Conservation (phyloP, 2,797 vertebrate genomes). For the Platyrinchus mystaceus region DNA sequence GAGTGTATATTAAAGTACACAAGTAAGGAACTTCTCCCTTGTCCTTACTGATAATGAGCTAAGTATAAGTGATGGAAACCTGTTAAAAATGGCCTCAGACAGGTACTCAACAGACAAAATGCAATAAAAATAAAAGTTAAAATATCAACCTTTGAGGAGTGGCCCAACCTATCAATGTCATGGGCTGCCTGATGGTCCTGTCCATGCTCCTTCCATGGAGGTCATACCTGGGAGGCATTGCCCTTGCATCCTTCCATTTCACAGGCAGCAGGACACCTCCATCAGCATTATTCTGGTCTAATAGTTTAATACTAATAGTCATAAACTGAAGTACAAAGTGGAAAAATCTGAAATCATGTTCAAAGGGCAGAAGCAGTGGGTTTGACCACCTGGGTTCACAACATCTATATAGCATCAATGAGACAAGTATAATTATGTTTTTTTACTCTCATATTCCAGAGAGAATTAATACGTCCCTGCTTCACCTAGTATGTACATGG, state of each 20-base stretch:
- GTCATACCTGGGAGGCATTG: background rate
- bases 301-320: too few relatives aligned
- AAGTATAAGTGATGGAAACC: background rate
- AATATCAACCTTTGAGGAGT: conserved; percentile 19
- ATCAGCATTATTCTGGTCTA: background rate
- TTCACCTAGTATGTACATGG: background rate
- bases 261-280: background rate
- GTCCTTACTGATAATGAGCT: conserved; percentile 17
- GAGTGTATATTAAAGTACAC: background rate
- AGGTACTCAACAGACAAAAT: conserved; percentile 40
- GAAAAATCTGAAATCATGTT: background rate
- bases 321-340: background rate
- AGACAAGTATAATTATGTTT: background rate
- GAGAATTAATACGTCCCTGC: background rate
- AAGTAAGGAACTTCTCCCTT: conserved; percentile 4
- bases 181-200: background rate
- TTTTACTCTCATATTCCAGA: background rate
- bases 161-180: background rate
- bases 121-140: conserved; percentile 53
- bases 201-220: background rate
- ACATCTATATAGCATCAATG: background rate
- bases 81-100: conserved; percentile 16
- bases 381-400: background rate
- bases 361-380: background rate
- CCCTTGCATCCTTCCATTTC: background rate